Conservation (phyloP, 2,797 vertebrate genomes). For the Hydrophis major region DNA sequence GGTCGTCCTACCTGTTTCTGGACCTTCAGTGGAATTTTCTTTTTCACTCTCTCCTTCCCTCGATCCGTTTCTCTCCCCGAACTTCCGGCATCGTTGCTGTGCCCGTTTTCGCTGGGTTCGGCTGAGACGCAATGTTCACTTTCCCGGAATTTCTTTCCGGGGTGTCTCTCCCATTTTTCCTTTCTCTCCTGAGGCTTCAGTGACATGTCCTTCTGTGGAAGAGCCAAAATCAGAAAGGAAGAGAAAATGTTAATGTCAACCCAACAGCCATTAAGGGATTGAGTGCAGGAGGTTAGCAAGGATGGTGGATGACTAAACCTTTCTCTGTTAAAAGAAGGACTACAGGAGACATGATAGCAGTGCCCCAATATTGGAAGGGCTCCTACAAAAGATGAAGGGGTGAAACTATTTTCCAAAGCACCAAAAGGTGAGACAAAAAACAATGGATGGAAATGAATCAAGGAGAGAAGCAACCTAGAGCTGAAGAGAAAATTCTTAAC, state of each 20-base stretch:
- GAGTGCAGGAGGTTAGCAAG: neutral
- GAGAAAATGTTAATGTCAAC: neutral
- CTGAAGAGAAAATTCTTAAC: too few relatives aligned
- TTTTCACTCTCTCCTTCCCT: constrained; percentile 85
- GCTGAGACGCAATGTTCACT: constrained; percentile 81
- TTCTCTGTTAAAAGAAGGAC: neutral
- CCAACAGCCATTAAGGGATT: neutral
- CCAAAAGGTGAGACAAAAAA: too few relatives aligned
- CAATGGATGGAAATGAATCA: too few relatives aligned
- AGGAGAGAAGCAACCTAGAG: too few relatives aligned
- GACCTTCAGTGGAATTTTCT: constrained; percentile 89
- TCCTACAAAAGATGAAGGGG: too few relatives aligned
- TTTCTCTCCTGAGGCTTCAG: constrained; percentile 89
- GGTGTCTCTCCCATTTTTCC: constrained; percentile 81
- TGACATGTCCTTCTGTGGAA: constrained; percentile 83
- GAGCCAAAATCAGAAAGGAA: neutral
- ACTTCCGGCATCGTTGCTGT: constrained; percentile 79
- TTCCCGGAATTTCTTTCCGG: constrained; percentile 82
- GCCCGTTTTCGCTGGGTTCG: constrained; percentile 86
- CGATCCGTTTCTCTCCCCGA: constrained; percentile 83
- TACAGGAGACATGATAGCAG: too few relatives aligned
- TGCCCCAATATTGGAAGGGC: too few relatives aligned
- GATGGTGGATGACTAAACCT: neutral
- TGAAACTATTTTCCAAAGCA: too few relatives aligned
- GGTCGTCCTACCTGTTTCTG: constrained; percentile 83